These are phyloP conservation scores for Blastobasis lacticolella DNA, from an alignment of 2,888 invertebrate genomes.

Conservation along the genomic window DNA sequence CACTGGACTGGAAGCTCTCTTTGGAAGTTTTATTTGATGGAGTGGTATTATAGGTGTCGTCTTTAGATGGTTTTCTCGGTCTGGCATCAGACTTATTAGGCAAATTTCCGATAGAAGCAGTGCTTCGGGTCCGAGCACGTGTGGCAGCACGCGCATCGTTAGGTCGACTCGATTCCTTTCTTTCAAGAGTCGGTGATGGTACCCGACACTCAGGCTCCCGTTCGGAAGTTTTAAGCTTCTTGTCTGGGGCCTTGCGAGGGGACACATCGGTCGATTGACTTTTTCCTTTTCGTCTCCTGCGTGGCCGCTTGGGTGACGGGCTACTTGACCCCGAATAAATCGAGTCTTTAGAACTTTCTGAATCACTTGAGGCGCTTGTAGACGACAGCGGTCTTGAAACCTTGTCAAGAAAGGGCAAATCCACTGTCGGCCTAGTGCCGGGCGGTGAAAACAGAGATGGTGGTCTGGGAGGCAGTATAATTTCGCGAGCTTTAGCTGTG, in stretches of 20 bases:
- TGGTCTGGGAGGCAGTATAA: slow-evolving; percentile 51
- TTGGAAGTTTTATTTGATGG: slow-evolving; percentile 66
- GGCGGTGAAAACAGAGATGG: slow-evolving; percentile 63
- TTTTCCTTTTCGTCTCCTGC: slow-evolving; percentile 54
- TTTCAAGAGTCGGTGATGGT: slow-evolving; percentile 82
- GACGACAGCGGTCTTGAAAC: slow-evolving; percentile 80
- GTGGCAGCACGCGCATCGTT: slow-evolving; percentile 60
- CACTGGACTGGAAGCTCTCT: slow-evolving; percentile 75
- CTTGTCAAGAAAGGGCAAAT: slow-evolving; percentile 88
- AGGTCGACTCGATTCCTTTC: slow-evolving; percentile 80
- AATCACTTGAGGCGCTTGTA: slow-evolving; percentile 76
- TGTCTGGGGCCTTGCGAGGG: slow-evolving; percentile 80
- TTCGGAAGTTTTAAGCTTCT: slow-evolving; percentile 90
- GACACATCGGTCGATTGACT: slow-evolving; percentile 50
- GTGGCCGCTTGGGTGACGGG: slow-evolving; percentile 58
- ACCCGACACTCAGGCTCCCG: slow-evolving; percentile 82
- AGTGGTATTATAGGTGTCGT: slow-evolving; percentile 38
- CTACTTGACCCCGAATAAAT: slow-evolving; percentile 53
- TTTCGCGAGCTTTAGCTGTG: slow-evolving; percentile 58
- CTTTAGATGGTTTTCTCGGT: slow-evolving; percentile 66
- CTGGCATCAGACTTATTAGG: slow-evolving; percentile 74
- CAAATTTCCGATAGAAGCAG: slow-evolving; percentile 80
- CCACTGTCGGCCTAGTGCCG: slow-evolving; percentile 71
- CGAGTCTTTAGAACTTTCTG: slow-evolving; percentile 67
- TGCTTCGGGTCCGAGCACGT: slow-evolving; percentile 80